phyloP scores from a whole-genome alignment of 2,113 vertebrate species.

The Brevimyrus niger region DNA sequence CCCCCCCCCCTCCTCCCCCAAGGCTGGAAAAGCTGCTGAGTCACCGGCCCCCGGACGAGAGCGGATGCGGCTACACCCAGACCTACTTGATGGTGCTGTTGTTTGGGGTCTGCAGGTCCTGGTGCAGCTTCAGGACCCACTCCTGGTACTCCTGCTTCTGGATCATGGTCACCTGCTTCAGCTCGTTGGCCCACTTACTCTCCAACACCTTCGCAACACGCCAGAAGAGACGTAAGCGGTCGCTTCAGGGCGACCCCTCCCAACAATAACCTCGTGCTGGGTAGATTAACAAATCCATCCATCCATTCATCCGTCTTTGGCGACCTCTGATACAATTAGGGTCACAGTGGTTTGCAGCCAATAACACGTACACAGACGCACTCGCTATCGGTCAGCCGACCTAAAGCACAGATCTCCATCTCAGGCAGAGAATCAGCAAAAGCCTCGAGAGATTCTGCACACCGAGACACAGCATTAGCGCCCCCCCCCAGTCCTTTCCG shows the following conservation, averaged over 20 bases:
- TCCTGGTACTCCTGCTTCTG: conserved; percentile 97
- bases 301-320: not conserved
- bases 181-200: conserved; percentile 89
- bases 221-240: not conserved
- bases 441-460: not conserved
- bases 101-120: conserved; percentile 90
- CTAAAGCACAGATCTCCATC: not conserved
- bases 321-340: not conserved
- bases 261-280: not conserved
- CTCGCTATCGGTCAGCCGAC: not conserved
- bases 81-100: conserved; percentile 80
- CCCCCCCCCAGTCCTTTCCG: not conserved
- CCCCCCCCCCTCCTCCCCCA: not conserved
- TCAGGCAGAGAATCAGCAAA: not conserved
- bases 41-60: not conserved
- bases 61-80: not conserved
- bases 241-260: not conserved
- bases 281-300: not conserved
- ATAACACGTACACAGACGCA: not conserved
- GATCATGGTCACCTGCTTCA: conserved; percentile 86
- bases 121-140: conserved; percentile 94
- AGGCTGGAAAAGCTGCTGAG: conserved; percentile 8
- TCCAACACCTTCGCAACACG: conserved; percentile 72
- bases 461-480: not conserved
- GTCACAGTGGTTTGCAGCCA: not conserved